Evolutionary conservation across 1,140 invertebrate genomes (phyloP).

Genomic region (Drosophila navojoa): DNA sequence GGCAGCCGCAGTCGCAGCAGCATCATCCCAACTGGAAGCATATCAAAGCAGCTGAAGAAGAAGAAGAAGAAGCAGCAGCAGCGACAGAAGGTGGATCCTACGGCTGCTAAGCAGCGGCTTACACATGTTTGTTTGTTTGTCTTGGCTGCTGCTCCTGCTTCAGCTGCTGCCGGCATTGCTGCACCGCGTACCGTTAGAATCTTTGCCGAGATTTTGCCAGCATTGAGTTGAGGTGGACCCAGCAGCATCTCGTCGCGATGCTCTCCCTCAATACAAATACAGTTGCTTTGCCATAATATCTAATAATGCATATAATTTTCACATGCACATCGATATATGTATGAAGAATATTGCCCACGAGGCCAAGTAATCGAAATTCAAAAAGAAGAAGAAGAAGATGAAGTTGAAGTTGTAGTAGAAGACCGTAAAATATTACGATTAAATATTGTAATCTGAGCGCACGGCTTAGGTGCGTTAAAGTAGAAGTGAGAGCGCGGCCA

Average conservation of each 20-base stretch:
- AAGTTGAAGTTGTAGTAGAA: constrained; percentile 10
- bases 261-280: background rate
- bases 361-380: constrained; percentile 16
- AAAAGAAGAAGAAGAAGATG: background rate
- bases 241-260: background rate
- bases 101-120: constrained; percentile 76
- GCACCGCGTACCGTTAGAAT: constrained; percentile 46
- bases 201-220: constrained; percentile 27
- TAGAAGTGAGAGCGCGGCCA: no score
- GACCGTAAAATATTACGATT: constrained; percentile 74
- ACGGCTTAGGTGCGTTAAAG: constrained; percentile 12
- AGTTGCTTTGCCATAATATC: constrained; percentile 62
- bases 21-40: constrained; percentile 11
- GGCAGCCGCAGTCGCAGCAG: constrained; percentile 6
- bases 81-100: constrained; percentile 48
- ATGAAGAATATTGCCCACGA: constrained; percentile 18
- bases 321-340: constrained; percentile 59
- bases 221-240: background rate
- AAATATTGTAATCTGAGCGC: constrained; percentile 61
- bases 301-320: constrained; percentile 81
- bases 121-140: constrained; percentile 80
- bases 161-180: constrained; percentile 44
- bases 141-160: constrained; percentile 50
- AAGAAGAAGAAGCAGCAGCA: background rate
- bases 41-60: constrained; percentile 1